A percentile compares a stretch with the other conserved stretches of the same genome.
Conservation (phyloP, 2,888 invertebrate genomes). For the Eumerus sabulonum region DNA sequence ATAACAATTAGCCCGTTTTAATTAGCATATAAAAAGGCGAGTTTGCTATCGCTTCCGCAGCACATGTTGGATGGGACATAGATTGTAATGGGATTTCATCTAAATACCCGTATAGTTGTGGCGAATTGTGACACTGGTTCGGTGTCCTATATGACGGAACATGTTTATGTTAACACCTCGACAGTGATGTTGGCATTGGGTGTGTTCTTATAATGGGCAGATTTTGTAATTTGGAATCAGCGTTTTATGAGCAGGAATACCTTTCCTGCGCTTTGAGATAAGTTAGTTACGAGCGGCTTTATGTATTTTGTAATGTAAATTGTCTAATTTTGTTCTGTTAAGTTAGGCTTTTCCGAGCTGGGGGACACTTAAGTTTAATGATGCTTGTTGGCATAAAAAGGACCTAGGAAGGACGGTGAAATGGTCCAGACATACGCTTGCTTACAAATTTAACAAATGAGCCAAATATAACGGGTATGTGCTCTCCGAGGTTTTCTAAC, state of each 20-base stretch:
- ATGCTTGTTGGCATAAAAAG: no score
- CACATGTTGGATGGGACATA: slow-evolving; percentile 39
- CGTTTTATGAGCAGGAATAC: slow-evolving; percentile 15
- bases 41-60: slow-evolving; percentile 37
- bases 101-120: slow-evolving; percentile 7
- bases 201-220: slow-evolving; percentile 24
- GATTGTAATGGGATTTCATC: slow-evolving; percentile 24
- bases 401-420: no score
- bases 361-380: no score
- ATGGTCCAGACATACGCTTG: no score
- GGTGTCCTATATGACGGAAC: slow-evolving; percentile 12
- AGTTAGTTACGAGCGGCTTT: slow-evolving; percentile 9
- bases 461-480: no score
- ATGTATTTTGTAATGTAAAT: neutral
- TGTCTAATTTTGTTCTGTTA: neutral
- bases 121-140: slow-evolving; percentile 6
- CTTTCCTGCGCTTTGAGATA: neutral
- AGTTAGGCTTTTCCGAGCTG: no score
- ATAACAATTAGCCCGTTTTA: slow-evolving; percentile 60
- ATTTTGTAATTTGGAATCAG: slow-evolving; percentile 33
- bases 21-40: slow-evolving; percentile 58
- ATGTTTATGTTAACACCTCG: neutral
- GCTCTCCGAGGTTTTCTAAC: no score
- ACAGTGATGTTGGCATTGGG: neutral
- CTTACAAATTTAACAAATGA: no score